phyloP scores from a whole-genome alignment of 2,113 vertebrate genomes.

The Tragelaphus strepsiceros region DNA sequence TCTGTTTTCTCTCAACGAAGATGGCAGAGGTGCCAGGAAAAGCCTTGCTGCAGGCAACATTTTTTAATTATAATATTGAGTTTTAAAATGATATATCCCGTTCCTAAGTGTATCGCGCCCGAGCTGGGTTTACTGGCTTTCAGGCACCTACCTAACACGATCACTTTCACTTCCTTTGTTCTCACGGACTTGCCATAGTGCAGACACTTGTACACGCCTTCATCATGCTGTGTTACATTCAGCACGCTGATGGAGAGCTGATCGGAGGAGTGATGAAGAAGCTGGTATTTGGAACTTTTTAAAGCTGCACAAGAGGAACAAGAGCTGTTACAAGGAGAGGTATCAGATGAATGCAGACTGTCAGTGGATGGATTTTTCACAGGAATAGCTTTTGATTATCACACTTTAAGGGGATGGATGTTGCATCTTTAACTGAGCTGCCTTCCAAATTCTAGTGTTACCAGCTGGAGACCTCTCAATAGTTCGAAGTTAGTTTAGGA shows the following conservation, averaged over 20 bases:
- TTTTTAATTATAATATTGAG: not conserved
- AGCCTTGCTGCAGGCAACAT: not conserved
- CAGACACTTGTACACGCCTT: constrained; percentile 77
- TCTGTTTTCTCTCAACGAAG: not conserved
- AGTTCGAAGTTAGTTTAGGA: not conserved
- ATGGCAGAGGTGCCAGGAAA: not conserved
- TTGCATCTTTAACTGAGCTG: not conserved
- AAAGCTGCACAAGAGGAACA: constrained; percentile 65
- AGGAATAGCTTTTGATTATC: not conserved
- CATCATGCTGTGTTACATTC: constrained; percentile 61
- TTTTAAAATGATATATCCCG: not conserved
- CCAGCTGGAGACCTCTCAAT: not conserved
- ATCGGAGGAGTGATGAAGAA: constrained; percentile 52
- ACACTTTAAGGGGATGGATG: not conserved
- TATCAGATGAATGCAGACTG: not conserved
- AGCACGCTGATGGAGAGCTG: constrained; percentile 71
- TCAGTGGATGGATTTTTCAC: not conserved
- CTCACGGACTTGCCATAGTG: constrained; percentile 34
- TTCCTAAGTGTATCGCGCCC: accelerated
- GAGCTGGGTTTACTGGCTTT: not conserved
- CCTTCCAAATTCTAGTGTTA: not conserved
- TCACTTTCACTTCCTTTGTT: constrained; percentile 48
- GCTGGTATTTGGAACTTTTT: constrained; percentile 72
- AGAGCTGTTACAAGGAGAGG: not conserved
- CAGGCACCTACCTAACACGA: constrained; percentile 75